Evolutionary conservation across 92 coral and sea anemone species (phyloP), one percentile per base, ranked within the genome.

Genomic region (Siderastrea radians): DNA sequence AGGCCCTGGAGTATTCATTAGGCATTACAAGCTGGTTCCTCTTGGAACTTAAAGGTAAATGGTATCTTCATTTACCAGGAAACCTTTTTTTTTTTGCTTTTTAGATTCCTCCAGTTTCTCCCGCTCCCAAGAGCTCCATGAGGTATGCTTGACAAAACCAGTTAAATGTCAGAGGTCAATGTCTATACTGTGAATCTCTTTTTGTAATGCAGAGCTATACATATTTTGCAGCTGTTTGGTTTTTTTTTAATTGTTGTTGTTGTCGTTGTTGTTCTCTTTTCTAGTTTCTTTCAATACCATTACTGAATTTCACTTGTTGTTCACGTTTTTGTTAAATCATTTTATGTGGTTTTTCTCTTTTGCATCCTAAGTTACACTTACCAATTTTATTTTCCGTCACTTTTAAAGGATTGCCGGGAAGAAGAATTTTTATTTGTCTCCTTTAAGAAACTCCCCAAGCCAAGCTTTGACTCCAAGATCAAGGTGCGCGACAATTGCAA

Each of bases 81-180:
- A 55, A 8, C 12, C 7, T 55, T 55, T 55, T 55, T 7, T 8
- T 69, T 55, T 1, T 57, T 59, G 26, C 68, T 43, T 49, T 46
- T 14, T 65, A 84, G 87, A 60, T 72, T 60, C 80, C 81, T 1
- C 87, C 87, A 48, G 87, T 84, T 74, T 84, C 87, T 6, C 87
- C 87, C 49, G 80, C 87, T 73, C 87, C 80, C 9, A 84, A 61
- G 73, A 84, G 80, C 19, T 50, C 87, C 2, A 9, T 74, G 70
- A 84, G 87, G 87, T 84, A 52, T 3, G 52, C 44, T 7, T 9
- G 7, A 12, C 15, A 26, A 26, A 26, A 26, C 38, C 38, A 26
- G 38, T 26, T 26, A 26, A 26, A 26, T 26, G 38, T 26, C 38
- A 26, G 38, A 0, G 38, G 38, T 26, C 38, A 26, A 26, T 26